These are phyloP conservation scores for Trilocha varians DNA, from an alignment of 2,888 invertebrate species.

Conservation along the genomic window DNA sequence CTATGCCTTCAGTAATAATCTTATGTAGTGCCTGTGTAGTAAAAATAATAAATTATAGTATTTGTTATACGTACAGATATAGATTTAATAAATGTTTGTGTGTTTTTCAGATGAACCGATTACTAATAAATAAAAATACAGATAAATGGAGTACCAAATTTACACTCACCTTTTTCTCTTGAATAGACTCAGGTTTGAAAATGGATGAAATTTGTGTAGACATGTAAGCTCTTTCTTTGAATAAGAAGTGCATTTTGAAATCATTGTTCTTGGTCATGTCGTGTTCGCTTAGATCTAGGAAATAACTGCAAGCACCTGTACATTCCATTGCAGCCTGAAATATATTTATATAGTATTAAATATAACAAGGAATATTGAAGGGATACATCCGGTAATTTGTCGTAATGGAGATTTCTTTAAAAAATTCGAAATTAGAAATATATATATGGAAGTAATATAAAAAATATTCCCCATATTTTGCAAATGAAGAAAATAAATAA, in stretches of 20 bases:
- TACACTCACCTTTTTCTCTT: slow-evolving; percentile 25
- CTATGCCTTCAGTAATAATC: slow-evolving; percentile 75
- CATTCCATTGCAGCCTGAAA: slow-evolving; percentile 29
- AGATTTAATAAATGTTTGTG: too few relatives aligned
- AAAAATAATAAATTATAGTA: slow-evolving; percentile 45
- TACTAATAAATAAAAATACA: slow-evolving; percentile 6
- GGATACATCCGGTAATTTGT: too few relatives aligned
- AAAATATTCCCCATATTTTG: too few relatives aligned
- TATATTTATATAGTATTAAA: neutral
- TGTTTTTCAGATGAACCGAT: too few relatives aligned
- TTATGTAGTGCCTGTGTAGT: slow-evolving; percentile 61
- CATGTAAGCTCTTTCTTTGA: slow-evolving; percentile 13
- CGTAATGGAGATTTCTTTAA: too few relatives aligned
- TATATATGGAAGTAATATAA: too few relatives aligned
- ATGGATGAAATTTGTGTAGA: slow-evolving; percentile 21
- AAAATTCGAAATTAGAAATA: too few relatives aligned
- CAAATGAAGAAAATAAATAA: too few relatives aligned
- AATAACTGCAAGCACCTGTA: slow-evolving; percentile 5
- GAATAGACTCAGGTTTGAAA: slow-evolving; percentile 22
- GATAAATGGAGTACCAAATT: slow-evolving; percentile 24
- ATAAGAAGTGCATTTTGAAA: slow-evolving; percentile 26
- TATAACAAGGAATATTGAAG: too few relatives aligned
- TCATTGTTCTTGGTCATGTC: slow-evolving; percentile 23
- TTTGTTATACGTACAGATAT: slow-evolving; percentile 1
- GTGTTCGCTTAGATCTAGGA: slow-evolving; percentile 23